Conservation (phyloP, 2,888 invertebrate species). For the Eupeodes latifasciatus region DNA sequence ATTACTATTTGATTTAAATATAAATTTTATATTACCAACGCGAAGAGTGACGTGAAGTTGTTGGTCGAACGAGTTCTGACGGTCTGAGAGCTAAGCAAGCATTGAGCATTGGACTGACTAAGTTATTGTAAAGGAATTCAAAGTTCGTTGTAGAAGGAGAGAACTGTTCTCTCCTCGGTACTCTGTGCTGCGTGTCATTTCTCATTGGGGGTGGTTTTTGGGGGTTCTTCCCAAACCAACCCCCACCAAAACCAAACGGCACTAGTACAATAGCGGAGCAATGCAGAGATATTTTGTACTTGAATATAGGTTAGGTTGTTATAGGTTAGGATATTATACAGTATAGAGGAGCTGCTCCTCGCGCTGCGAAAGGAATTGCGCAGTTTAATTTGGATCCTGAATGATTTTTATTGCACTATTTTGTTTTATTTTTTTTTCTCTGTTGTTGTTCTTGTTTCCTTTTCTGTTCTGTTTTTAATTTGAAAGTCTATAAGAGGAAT, state of each 20-base stretch:
- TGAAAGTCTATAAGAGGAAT: constrained; percentile 34
- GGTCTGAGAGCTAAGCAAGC: constrained; percentile 69
- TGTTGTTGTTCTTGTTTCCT: too few relatives aligned
- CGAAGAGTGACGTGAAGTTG: constrained; percentile 66
- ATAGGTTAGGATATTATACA: not conserved
- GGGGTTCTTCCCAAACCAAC: not conserved
- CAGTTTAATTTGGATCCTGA: constrained; percentile 49
- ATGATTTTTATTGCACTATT: constrained; percentile 50
- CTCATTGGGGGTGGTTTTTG: not conserved
- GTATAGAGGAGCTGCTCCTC: constrained; percentile 23
- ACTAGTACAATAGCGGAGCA: constrained; percentile 41
- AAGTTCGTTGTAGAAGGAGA: constrained; percentile 15
- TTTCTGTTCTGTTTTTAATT: not conserved
- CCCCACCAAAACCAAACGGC: too few relatives aligned
- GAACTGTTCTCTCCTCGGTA: not conserved
- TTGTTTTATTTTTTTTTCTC: constrained; percentile 4
- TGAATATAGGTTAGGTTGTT: constrained; percentile 61
- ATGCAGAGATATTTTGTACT: constrained; percentile 59
- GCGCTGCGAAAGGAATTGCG: constrained; percentile 63
- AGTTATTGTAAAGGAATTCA: constrained; percentile 21
- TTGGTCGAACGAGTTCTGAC: constrained; percentile 72
- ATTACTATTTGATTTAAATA: constrained; percentile 26
- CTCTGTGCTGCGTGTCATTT: not conserved
- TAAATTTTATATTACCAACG: constrained; percentile 62
- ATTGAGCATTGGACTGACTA: constrained; percentile 44